Evolutionary conservation across 2,888 invertebrate species (phyloP).

Genomic region (Lutraria lutraria): DNA sequence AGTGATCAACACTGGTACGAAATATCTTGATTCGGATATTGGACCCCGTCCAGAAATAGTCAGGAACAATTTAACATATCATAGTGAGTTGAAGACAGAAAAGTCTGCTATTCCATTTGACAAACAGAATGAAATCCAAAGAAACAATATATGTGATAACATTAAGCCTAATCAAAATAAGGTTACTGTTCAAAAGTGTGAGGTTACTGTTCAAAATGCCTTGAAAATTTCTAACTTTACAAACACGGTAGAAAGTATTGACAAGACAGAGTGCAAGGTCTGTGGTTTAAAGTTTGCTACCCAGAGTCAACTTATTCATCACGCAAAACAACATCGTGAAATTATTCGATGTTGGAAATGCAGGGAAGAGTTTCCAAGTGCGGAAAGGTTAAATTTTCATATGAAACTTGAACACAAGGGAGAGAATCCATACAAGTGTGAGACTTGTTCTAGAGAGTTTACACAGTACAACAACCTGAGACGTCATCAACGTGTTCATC

Average conservation of each 20-base stretch:
- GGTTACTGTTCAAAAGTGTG: neutral
- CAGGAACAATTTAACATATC: neutral
- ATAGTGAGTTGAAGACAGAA: neutral
- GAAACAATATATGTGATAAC: neutral
- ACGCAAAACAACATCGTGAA: neutral
- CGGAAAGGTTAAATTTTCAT: conserved; percentile 66
- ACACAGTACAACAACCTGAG: conserved; percentile 72
- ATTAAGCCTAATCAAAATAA: neutral
- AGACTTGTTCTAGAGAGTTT: conserved; percentile 72
- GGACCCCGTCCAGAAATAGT: neutral
- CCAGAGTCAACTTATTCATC: neutral
- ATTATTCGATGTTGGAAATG: conserved; percentile 41
- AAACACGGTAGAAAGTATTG: neutral
- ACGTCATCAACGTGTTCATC: conserved; percentile 71
- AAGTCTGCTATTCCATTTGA: neutral
- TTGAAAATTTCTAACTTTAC: neutral
- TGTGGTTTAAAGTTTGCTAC: neutral
- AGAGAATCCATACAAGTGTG: conserved; percentile 73
- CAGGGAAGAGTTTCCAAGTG: neutral
- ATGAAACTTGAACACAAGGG: conserved; percentile 71
- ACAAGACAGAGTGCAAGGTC: neutral
- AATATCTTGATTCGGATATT: neutral
- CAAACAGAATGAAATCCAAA: neutral
- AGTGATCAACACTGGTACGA: neutral
- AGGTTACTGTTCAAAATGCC: neutral